Conservation (phyloP, 2,113 vertebrate species). For the Poicephalus gulielmi region DNA sequence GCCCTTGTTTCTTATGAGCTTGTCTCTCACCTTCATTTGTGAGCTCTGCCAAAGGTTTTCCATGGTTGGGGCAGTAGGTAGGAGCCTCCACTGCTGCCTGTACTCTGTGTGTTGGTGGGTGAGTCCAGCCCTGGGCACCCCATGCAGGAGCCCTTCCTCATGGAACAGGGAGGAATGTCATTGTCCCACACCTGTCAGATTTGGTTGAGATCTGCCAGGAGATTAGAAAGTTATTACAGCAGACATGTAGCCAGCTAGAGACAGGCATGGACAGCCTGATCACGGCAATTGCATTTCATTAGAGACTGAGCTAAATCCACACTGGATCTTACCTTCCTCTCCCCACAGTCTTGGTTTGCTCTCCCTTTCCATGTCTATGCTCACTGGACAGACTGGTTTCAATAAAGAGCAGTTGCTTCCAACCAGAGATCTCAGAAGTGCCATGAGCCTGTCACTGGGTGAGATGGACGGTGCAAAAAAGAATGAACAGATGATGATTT, state of each 20-base stretch:
- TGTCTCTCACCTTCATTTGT: background rate
- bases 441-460: background rate
- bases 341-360: background rate
- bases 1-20: background rate
- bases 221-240: constrained; percentile 42
- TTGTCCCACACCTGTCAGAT: constrained; percentile 30
- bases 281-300: constrained; percentile 11
- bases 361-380: background rate
- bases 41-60: background rate
- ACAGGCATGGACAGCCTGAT: background rate
- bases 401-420: background rate
- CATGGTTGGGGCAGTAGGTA: background rate
- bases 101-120: accelerated
- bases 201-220: constrained; percentile 23
- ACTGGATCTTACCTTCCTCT: background rate
- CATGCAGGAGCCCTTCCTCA: background rate
- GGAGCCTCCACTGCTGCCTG: background rate
- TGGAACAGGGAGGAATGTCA: background rate
- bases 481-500: background rate
- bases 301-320: background rate
- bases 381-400: background rate
- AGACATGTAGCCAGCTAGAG: constrained; percentile 31
- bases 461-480: background rate
- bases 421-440: background rate
- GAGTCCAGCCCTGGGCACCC: background rate